Evolutionary conservation across 2,797 vertebrate genomes (phyloP).

Genomic region (Hydrophis major): DNA sequence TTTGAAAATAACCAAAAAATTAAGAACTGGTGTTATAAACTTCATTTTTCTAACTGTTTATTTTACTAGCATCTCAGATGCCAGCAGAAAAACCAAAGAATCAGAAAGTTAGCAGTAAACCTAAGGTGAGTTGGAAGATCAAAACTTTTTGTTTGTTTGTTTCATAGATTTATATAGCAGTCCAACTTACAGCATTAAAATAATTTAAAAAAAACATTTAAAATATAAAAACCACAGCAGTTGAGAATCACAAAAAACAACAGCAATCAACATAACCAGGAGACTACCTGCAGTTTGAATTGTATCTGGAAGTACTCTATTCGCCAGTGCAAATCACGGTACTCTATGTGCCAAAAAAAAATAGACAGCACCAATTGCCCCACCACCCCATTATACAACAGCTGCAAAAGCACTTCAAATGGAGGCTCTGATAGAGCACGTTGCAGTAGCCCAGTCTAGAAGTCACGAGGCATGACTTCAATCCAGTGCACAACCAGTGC

Average conservation of each 20-base stretch:
- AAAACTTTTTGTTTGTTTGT: background rate
- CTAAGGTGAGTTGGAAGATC: constrained; percentile 73
- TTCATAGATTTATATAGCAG: background rate
- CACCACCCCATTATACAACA: background rate
- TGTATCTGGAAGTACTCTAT: background rate
- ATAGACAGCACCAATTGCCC: background rate
- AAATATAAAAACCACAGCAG: background rate
- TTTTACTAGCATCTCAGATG: constrained; percentile 57
- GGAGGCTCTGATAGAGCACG: background rate
- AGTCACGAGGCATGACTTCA: background rate
- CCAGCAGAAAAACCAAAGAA: constrained; percentile 66
- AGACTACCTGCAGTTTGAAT: background rate
- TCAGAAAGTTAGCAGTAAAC: constrained; percentile 74
- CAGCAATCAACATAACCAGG: background rate
- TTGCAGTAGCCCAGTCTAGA: background rate
- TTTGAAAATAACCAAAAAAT: background rate
- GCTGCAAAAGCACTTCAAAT: background rate
- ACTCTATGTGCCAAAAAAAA: background rate
- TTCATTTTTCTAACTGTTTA: constrained; percentile 10
- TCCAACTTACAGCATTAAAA: background rate
- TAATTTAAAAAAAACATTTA: background rate
- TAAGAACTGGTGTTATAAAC: background rate
- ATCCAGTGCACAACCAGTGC: background rate
- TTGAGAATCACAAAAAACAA: background rate
- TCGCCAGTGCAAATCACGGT: background rate